A percentile compares a stretch with the other conserved stretches of the same genome.
Conservation (phyloP, 2,888 invertebrate species). For the Muscina levida region DNA sequence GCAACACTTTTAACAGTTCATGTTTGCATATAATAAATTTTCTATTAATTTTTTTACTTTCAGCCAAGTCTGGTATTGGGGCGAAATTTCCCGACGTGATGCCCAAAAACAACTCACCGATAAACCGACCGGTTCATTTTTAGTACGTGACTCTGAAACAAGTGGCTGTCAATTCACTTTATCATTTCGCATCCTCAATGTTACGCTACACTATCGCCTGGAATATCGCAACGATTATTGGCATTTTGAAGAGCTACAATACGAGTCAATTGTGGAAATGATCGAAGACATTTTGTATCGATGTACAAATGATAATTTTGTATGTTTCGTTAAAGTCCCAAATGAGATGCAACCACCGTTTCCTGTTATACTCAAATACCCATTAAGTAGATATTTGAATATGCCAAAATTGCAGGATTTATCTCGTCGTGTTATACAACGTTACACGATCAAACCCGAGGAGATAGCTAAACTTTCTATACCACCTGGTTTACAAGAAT, state of each 20-base stretch:
- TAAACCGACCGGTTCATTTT: constrained; percentile 88
- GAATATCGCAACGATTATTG: constrained; percentile 83
- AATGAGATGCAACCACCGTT: constrained; percentile 85
- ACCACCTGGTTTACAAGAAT: constrained; percentile 82
- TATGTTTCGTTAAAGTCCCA: constrained; percentile 86
- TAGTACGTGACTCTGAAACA: constrained; percentile 87
- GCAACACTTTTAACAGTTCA: too few relatives aligned
- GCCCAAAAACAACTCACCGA: constrained; percentile 86
- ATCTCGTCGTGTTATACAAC: constrained; percentile 87
- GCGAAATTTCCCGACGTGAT: constrained; percentile 86
- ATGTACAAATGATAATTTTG: constrained; percentile 84
- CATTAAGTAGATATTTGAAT: constrained; percentile 87
- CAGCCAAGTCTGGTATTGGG: constrained; percentile 89
- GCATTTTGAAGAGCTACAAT: constrained; percentile 78
- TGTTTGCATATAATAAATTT: too few relatives aligned
- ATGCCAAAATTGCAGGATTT: constrained; percentile 87
- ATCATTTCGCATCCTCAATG: constrained; percentile 86
- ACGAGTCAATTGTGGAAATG: constrained; percentile 84
- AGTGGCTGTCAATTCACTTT: constrained; percentile 84
- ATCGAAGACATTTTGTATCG: constrained; percentile 87
- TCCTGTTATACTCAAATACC: constrained; percentile 87
- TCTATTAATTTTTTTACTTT: too few relatives aligned
- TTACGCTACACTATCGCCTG: constrained; percentile 87
- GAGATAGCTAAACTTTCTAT: constrained; percentile 87
- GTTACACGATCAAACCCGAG: constrained; percentile 81